Conservation (phyloP, 2,113 vertebrate genomes). For the Phrynocephalus versicolor region DNA sequence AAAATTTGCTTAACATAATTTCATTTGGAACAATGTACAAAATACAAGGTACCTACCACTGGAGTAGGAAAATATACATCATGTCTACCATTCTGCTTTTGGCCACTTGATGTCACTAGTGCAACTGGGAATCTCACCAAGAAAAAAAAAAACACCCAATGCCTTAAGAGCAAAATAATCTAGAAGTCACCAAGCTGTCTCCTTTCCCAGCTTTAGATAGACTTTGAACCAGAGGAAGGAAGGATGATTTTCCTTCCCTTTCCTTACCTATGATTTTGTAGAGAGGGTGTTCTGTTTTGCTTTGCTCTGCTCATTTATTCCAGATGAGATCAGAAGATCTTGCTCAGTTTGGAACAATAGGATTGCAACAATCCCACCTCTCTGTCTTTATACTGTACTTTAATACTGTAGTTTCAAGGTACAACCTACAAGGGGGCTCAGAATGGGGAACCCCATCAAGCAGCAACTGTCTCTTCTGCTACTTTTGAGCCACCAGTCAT, state of each 20-base stretch:
- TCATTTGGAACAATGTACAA: no score
- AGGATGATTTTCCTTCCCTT: not conserved
- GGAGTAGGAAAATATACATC: not conserved
- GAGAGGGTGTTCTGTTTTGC: not conserved
- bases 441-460: no score
- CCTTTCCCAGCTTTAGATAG: not conserved
- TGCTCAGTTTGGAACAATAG: not conserved
- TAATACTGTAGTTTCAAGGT: no score
- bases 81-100: conserved; percentile 18
- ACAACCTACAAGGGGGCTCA: no score
- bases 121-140: not conserved
- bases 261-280: not conserved
- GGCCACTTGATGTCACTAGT: conserved; percentile 65
- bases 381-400: not conserved
- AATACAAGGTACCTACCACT: no score
- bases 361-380: not conserved
- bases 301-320: not conserved
- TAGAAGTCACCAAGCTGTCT: not conserved
- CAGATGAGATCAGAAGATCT: not conserved
- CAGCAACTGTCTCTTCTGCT: not conserved
- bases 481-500: not conserved
- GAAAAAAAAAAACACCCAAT: not conserved
- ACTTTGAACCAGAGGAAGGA: not conserved
- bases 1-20: no score
- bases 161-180: not conserved